phyloP scores from a whole-genome alignment of 2,113 vertebrate genomes.

The Monopterus albus region DNA sequence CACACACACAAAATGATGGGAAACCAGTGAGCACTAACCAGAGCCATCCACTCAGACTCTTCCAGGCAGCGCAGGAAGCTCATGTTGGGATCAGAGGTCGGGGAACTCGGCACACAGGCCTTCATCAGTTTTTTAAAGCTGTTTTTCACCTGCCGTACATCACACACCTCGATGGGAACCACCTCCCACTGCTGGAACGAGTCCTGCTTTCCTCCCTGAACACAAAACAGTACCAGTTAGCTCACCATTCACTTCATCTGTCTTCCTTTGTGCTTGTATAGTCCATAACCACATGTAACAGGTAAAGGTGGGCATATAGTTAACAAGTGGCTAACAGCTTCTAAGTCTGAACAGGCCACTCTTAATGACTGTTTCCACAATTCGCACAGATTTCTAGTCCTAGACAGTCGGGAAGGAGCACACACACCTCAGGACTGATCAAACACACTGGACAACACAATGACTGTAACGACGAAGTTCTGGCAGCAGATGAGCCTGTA shows the following conservation, averaged over 20 bases:
- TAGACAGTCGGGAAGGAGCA: no score
- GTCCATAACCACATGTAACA: no score
- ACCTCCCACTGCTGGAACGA: constrained; percentile 96
- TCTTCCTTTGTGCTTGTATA: no score
- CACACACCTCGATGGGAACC: constrained; percentile 95
- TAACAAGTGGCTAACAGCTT: no score
- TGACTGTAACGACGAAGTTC: no score
- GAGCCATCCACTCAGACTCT: constrained; percentile 94
- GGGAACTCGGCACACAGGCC: constrained; percentile 89
- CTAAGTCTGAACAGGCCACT: no score
- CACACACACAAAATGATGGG: neutral
- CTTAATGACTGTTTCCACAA: no score
- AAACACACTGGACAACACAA: no score
- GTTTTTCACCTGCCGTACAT: constrained; percentile 93
- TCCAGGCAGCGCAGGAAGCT: constrained; percentile 90
- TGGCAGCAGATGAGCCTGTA: no score
- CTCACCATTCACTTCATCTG: neutral
- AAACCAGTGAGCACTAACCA: constrained; percentile 81
- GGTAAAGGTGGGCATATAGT: no score
- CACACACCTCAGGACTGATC: no score
- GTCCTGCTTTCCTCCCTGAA: constrained; percentile 93
- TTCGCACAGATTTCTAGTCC: no score
- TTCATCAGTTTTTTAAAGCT: constrained; percentile 99
- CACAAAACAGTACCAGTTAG: neutral
- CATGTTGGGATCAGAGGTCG: constrained; percentile 48